These are phyloP conservation scores for Sicus ferrugineus DNA, from an alignment of 2,888 invertebrate species.

Conservation along the genomic window DNA sequence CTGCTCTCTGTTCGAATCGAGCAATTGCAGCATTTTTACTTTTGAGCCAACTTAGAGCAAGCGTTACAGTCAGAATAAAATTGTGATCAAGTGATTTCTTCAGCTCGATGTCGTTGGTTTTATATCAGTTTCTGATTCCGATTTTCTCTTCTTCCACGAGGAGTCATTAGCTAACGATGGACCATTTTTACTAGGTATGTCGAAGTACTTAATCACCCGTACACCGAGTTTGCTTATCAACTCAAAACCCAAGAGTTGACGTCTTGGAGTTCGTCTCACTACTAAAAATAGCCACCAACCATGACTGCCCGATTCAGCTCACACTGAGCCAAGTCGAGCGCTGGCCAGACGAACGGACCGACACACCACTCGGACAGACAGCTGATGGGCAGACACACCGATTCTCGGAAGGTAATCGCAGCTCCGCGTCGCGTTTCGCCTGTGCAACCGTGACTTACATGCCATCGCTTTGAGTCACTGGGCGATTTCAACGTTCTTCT, in stretches of 20 bases:
- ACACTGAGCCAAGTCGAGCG: slow-evolving; percentile 25
- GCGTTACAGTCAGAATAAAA: neutral
- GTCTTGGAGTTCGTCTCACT: slow-evolving; percentile 31
- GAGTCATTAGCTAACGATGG: neutral
- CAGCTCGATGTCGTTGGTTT: neutral
- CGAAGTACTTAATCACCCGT: neutral
- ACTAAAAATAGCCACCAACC: slow-evolving; percentile 30
- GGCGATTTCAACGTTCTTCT: slow-evolving; percentile 13
- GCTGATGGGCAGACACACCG: slow-evolving; percentile 4
- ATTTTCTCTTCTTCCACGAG: neutral
- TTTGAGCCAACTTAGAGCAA: neutral
- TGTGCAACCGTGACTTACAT: neutral
- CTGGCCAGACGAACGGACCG: neutral
- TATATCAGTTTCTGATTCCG: neutral
- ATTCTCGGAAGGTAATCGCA: slow-evolving; percentile 36
- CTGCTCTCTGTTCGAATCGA: slow-evolving; percentile 44
- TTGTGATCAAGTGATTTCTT: neutral
- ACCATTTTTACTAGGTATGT: neutral
- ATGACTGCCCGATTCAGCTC: slow-evolving; percentile 1
- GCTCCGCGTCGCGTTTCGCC: neutral
- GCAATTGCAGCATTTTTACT: slow-evolving; percentile 42
- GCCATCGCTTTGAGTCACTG: slow-evolving; percentile 34
- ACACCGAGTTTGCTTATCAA: neutral
- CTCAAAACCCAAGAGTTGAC: slow-evolving; percentile 18
- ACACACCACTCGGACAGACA: slow-evolving; percentile 5